A percentile compares a stretch with the other conserved stretches of the same genome.
These are phyloP conservation scores for Heliconius ismenius DNA, from an alignment of 2,888 invertebrate species.

Conservation along the genomic window DNA sequence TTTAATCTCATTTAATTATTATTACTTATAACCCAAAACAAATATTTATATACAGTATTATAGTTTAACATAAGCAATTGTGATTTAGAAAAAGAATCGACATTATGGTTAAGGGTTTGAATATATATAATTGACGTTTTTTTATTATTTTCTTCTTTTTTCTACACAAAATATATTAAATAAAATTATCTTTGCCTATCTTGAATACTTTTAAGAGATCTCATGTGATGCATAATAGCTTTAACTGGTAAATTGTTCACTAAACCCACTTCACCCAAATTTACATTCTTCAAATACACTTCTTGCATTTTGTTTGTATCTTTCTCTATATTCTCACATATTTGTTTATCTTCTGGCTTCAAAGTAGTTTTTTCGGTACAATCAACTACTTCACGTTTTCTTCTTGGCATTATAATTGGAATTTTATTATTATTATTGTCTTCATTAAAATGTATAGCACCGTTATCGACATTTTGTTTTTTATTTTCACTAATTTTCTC, in stretches of 20 bases:
- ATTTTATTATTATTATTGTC: conserved; percentile 36
- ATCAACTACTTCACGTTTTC: conserved; percentile 67
- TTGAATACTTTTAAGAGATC: conserved; percentile 66
- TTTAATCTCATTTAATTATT: neutral
- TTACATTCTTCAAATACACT: conserved; percentile 54
- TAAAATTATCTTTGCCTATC: conserved; percentile 50
- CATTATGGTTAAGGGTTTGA: neutral
- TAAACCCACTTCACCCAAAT: conserved; percentile 56
- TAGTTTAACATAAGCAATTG: no score
- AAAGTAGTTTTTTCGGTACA: conserved; percentile 58
- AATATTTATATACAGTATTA: no score
- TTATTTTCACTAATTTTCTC: conserved; percentile 35
- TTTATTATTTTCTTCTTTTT: neutral
- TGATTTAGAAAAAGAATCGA: no score
- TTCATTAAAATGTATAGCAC: conserved; percentile 39
- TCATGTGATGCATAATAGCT: conserved; percentile 56
- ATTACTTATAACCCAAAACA: neutral
- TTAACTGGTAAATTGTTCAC: conserved; percentile 58
- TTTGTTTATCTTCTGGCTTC: conserved; percentile 60
- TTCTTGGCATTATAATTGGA: conserved; percentile 49
- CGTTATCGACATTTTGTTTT: conserved; percentile 36
- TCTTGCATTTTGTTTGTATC: conserved; percentile 41
- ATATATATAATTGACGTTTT: neutral
- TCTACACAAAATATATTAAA: neutral
- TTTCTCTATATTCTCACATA: conserved; percentile 57